phyloP scores from a whole-genome alignment of 2,113 vertebrate species.

The Ploceus nigricollis region DNA sequence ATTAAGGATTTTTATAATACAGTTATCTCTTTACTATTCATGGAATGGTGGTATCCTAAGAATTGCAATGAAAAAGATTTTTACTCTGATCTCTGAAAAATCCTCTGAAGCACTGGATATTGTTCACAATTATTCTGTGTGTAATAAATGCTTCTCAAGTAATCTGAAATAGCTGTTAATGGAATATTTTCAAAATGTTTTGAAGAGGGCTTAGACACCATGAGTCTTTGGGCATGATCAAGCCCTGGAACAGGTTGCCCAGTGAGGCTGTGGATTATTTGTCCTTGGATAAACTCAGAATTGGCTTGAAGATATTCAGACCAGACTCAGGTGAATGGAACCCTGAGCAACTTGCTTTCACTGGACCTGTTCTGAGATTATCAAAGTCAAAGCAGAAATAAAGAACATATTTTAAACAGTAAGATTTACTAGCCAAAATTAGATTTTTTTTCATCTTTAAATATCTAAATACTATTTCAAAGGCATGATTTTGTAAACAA shows the following conservation, averaged over 20 bases:
- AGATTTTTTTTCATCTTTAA: neutral
- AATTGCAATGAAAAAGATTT: neutral
- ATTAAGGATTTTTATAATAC: neutral
- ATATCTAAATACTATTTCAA: neutral
- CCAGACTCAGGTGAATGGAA: neutral
- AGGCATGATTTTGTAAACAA: neutral
- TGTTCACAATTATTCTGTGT: neutral
- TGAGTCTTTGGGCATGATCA: neutral
- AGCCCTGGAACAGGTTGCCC: neutral
- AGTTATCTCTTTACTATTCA: neutral
- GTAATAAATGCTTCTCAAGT: neutral
- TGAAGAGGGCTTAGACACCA: neutral
- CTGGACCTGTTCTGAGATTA: neutral
- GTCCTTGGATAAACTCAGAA: neutral
- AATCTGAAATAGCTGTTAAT: neutral
- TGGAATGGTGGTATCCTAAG: neutral
- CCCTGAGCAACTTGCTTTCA: neutral
- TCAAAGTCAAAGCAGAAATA: neutral
- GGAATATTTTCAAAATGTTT: neutral
- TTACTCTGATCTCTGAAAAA: neutral
- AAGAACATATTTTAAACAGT: neutral
- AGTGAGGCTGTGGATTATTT: neutral
- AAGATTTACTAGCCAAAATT: neutral
- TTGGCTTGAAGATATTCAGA: neutral
- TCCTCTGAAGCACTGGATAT: rapidly evolving